Conservation (phyloP, 2,113 vertebrate species). For the Chelonoidis abingdonii region DNA sequence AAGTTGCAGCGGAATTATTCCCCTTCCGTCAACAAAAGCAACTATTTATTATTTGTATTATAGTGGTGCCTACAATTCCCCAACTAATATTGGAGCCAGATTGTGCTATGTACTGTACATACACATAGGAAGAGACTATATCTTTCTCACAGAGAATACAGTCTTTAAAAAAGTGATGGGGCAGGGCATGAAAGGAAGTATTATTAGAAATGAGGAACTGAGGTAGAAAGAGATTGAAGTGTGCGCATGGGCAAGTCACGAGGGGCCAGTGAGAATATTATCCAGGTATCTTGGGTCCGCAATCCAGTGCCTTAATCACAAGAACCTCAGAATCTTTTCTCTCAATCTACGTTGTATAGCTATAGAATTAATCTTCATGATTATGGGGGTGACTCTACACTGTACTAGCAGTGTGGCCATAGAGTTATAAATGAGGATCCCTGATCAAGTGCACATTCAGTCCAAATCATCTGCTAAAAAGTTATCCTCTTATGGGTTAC, state of each 20-base stretch:
- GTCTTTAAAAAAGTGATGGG: background rate
- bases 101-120: background rate
- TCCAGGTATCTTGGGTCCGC: fast-evolving
- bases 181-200: background rate
- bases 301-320: background rate
- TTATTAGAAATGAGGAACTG: background rate
- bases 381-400: conserved; percentile 36
- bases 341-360: background rate
- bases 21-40: background rate
- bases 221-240: background rate
- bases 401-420: background rate
- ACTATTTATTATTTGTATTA: background rate
- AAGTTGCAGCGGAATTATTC: background rate
- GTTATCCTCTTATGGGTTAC: conserved; percentile 67
- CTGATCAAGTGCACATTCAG: conserved; percentile 68
- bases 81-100: background rate
- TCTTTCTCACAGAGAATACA: background rate
- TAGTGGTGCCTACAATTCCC: background rate
- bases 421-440: conserved; percentile 58
- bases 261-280: fast-evolving
- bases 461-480: conserved; percentile 57
- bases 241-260: background rate
- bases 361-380: conserved; percentile 54
- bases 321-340: background rate
- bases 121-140: background rate